Conservation (phyloP, 2,888 invertebrate genomes). For the Malthinus flaveolus region DNA sequence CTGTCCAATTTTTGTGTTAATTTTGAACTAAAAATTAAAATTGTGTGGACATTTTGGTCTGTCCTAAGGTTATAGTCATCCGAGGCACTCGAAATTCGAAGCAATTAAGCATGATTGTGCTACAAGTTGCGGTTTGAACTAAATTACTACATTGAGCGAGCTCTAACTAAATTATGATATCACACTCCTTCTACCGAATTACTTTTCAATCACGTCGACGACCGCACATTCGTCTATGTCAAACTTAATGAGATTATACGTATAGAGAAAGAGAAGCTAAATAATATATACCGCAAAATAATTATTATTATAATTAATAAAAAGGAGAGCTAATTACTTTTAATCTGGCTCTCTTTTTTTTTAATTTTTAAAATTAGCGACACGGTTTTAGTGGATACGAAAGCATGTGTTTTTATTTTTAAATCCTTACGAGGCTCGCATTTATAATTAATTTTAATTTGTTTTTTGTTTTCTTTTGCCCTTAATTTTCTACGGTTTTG, state of each 20-base stretch:
- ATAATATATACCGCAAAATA: constrained; percentile 13
- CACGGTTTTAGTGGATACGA: background rate
- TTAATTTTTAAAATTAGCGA: constrained; percentile 2
- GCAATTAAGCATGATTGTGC: constrained; percentile 33
- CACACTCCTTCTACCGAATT: constrained; percentile 30
- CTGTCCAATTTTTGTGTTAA: too few species aligned
- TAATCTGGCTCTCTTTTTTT: constrained; percentile 8
- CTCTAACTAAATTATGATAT: constrained; percentile 34
- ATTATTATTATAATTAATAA: constrained; percentile 6
- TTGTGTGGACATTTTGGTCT: constrained; percentile 17
- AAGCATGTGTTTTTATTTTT: constrained; percentile 12
- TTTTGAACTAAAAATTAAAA: background rate
- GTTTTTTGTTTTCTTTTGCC: background rate
- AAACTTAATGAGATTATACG: constrained; percentile 21
- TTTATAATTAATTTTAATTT: background rate
- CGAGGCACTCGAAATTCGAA: constrained; percentile 26
- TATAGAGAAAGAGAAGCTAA: constrained; percentile 11
- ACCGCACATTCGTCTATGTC: constrained; percentile 30
- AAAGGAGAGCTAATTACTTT: constrained; percentile 15
- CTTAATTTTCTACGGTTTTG: too few species aligned
- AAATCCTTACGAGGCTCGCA: constrained; percentile 3
- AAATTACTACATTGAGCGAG: constrained; percentile 32
- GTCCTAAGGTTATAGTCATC: constrained; percentile 25
- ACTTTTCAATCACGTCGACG: constrained; percentile 30
- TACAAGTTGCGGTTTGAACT: constrained; percentile 32